Evolutionary conservation across 2,797 vertebrate genomes (phyloP).

Genomic region (Pseudochromis fuscus): DNA sequence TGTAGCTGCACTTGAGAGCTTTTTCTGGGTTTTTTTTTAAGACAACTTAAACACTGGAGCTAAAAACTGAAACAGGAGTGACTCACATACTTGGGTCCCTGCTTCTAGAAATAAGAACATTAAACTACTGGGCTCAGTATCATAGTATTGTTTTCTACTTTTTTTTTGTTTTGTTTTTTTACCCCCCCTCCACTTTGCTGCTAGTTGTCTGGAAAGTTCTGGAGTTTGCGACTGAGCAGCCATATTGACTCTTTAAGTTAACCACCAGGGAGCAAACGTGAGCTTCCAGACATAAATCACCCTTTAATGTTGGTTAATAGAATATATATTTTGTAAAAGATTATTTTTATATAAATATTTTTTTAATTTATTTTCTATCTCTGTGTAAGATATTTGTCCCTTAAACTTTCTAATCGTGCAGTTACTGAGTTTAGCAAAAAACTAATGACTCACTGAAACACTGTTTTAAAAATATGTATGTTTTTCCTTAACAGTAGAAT

Average conservation of each 20-base stretch:
- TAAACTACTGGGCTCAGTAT: constrained; percentile 81
- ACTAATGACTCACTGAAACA: constrained; percentile 34
- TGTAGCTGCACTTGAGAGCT: constrained; percentile 61
- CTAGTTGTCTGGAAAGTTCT: constrained; percentile 89
- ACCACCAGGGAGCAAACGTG: constrained; percentile 56
- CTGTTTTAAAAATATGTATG: constrained; percentile 72
- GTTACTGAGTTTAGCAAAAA: constrained; percentile 60
- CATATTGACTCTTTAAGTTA: constrained; percentile 60
- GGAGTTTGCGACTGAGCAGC: constrained; percentile 78
- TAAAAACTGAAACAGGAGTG: constrained; percentile 36
- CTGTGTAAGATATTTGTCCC: constrained; percentile 80
- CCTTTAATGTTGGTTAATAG: constrained; percentile 88
- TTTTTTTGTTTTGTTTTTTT: constrained; percentile 60
- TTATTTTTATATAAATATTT: constrained; percentile 99
- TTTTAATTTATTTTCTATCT: constrained; percentile 92
- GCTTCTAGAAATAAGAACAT: constrained; percentile 55
- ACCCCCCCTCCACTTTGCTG: constrained; percentile 88
- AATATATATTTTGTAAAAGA: constrained; percentile 98
- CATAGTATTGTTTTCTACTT: constrained; percentile 63
- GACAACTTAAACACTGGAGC: constrained; percentile 78
- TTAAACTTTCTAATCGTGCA: constrained; percentile 73
- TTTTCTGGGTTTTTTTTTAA: constrained; percentile 6
- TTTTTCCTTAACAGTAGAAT: constrained; percentile 60
- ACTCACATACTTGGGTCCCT: constrained; percentile 34
- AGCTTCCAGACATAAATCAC: constrained; percentile 83